These are phyloP conservation scores for Anthopleura xanthogrammica DNA, from an alignment of 92 coral and sea anemone genomes.

Conservation along the genomic window DNA sequence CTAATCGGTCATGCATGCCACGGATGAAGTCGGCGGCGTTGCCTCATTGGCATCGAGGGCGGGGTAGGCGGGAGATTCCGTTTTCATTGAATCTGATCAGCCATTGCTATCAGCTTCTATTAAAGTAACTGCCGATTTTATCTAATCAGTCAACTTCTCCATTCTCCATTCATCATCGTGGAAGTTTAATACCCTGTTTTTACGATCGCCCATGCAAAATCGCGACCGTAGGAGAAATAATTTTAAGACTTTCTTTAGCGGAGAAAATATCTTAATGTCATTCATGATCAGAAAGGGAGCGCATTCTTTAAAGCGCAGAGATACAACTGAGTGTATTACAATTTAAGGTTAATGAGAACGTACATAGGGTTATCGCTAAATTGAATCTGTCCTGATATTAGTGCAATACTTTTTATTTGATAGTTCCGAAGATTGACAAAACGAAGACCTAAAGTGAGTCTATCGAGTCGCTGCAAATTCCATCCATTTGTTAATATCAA, in stretches of 20 bases:
- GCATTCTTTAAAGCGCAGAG: not conserved
- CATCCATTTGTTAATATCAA: not conserved
- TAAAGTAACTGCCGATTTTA: no score
- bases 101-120: no score
- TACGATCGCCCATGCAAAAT: no score
- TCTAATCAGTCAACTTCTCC: no score
- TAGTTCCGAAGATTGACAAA: not conserved
- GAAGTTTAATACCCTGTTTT: no score
- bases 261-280: not conserved
- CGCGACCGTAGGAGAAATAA: no score
- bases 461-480: not conserved
- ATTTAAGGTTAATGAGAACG: not conserved
- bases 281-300: not conserved
- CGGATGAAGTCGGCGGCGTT: no score
- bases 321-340: not conserved
- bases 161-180: no score
- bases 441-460: not conserved
- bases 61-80: no score
- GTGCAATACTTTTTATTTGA: not conserved
- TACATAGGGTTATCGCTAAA: not conserved
- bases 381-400: slow-evolving; percentile 4
- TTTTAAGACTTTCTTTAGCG: not conserved
- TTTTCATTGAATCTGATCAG: no score
- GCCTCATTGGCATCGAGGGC: no score
- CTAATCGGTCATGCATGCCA: no score